A percentile compares a stretch with the other conserved stretches of the same genome.
phyloP scores from a whole-genome alignment of 2,888 invertebrate species.

The Teinopalpus imperialis region DNA sequence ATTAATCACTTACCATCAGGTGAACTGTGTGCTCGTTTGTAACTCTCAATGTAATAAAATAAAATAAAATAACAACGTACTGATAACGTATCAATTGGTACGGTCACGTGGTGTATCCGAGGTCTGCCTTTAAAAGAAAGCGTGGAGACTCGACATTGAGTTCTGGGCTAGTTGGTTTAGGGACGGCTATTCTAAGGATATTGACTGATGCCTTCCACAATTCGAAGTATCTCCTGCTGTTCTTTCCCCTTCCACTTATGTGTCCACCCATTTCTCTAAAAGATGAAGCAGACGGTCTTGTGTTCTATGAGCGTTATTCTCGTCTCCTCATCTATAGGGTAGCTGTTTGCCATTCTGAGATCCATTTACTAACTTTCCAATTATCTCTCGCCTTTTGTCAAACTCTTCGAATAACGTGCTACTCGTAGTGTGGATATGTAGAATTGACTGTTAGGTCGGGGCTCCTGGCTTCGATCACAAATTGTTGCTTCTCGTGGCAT shows the following conservation, averaged over 20 bases:
- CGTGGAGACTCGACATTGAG: slow-evolving; percentile 90
- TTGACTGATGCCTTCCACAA: slow-evolving; percentile 84
- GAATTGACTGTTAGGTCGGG: no score
- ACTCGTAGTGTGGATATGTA: no score
- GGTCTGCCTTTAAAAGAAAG: slow-evolving; percentile 87
- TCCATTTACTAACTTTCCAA: slow-evolving; percentile 70
- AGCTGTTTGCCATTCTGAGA: slow-evolving; percentile 64
- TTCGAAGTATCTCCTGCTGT: slow-evolving; percentile 78
- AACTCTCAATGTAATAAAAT: no score
- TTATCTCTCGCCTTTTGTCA: slow-evolving; percentile 67
- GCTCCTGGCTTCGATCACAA: no score
- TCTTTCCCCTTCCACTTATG: slow-evolving; percentile 67
- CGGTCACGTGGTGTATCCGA: no score
- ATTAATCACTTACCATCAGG: no score
- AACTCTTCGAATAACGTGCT: slow-evolving; percentile 78
- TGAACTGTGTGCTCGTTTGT: no score
- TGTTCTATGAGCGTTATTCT: slow-evolving; percentile 85
- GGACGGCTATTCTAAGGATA: slow-evolving; percentile 89
- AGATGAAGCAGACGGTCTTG: slow-evolving; percentile 89
- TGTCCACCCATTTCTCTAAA: slow-evolving; percentile 89
- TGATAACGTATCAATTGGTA: no score
- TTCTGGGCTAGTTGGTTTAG: slow-evolving; percentile 88
- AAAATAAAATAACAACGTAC: no score
- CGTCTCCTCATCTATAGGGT: slow-evolving; percentile 75
- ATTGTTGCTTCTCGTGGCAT: no score